Conservation (phyloP, 2,888 invertebrate species). For the Dexiosoma caninum region DNA sequence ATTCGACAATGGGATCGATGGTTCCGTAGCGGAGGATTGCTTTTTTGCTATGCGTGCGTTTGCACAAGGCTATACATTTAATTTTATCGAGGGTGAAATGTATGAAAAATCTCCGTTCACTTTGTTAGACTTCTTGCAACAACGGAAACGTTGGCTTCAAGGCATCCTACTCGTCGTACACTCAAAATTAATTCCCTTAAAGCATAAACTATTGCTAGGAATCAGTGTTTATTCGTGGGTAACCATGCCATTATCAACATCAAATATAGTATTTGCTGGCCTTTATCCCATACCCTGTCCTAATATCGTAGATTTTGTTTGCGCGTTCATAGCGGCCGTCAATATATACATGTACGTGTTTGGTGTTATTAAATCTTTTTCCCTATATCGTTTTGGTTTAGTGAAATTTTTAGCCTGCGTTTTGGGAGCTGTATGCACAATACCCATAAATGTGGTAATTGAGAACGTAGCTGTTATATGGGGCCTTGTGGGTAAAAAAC, state of each 20-base stretch:
- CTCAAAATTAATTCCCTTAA: constrained; percentile 88
- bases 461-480: constrained; percentile 97
- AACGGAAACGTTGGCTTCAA: constrained; percentile 97
- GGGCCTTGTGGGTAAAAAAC: constrained; percentile 95
- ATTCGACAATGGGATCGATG: constrained; percentile 97
- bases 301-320: constrained; percentile 88
- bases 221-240: constrained; percentile 97
- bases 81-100: constrained; percentile 99
- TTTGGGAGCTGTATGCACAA: constrained; percentile 91
- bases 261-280: constrained; percentile 90
- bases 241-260: constrained; percentile 93
- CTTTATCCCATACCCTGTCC: constrained; percentile 93
- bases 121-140: constrained; percentile 95
- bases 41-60: constrained; percentile 98
- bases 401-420: constrained; percentile 88
- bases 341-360: constrained; percentile 99
- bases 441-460: constrained; percentile 95
- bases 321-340: constrained; percentile 94
- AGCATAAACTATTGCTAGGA: constrained; percentile 88
- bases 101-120: constrained; percentile 99
- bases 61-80: constrained; percentile 92
- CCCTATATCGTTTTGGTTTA: constrained; percentile 90
- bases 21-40: constrained; percentile 98
- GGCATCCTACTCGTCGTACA: constrained; percentile 93
- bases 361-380: constrained; percentile 97